These are phyloP conservation scores for Hoplostethus mediterraneus DNA, from an alignment of 2,797 vertebrate genomes.

Conservation along the genomic window DNA sequence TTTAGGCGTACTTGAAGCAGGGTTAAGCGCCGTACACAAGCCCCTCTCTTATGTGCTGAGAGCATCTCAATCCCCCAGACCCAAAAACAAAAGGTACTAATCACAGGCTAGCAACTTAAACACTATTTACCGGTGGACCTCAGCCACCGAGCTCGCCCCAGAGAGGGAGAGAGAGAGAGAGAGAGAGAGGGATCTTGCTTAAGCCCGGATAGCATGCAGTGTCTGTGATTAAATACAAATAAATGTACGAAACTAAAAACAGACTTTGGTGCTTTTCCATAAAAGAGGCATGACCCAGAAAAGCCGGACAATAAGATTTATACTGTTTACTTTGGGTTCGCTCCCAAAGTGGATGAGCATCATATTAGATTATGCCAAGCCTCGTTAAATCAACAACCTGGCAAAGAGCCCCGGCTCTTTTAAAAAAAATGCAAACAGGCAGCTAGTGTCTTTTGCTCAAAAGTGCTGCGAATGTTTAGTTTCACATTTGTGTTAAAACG, in stretches of 20 bases:
- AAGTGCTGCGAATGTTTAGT: slow-evolving; percentile 54
- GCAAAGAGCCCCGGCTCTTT: slow-evolving; percentile 36
- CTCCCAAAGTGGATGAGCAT: slow-evolving; percentile 49
- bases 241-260: slow-evolving; percentile 58
- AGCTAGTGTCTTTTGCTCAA: slow-evolving; percentile 39
- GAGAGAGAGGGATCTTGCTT: slow-evolving; percentile 39
- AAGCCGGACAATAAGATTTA: slow-evolving; percentile 45
- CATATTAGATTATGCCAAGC: slow-evolving; percentile 56
- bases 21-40: slow-evolving; percentile 80
- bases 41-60: slow-evolving; percentile 71
- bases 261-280: slow-evolving; percentile 55
- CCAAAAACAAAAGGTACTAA: slow-evolving; percentile 78
- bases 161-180: slow-evolving; percentile 34
- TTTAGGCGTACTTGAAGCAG: slow-evolving; percentile 77
- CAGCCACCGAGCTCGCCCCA: slow-evolving; percentile 62
- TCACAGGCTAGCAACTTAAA: slow-evolving; percentile 77
- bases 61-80: slow-evolving; percentile 69
- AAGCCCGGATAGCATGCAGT: slow-evolving; percentile 46
- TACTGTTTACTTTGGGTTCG: slow-evolving; percentile 54
- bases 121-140: slow-evolving; percentile 68
- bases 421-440: slow-evolving; percentile 50
- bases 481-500: slow-evolving; percentile 60
- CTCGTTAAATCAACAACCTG: slow-evolving; percentile 66
- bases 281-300: slow-evolving; percentile 61
- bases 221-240: slow-evolving; percentile 59